Evolutionary conservation across 2,888 invertebrate genomes (phyloP).

Genomic region (Cartodere bifasciata): DNA sequence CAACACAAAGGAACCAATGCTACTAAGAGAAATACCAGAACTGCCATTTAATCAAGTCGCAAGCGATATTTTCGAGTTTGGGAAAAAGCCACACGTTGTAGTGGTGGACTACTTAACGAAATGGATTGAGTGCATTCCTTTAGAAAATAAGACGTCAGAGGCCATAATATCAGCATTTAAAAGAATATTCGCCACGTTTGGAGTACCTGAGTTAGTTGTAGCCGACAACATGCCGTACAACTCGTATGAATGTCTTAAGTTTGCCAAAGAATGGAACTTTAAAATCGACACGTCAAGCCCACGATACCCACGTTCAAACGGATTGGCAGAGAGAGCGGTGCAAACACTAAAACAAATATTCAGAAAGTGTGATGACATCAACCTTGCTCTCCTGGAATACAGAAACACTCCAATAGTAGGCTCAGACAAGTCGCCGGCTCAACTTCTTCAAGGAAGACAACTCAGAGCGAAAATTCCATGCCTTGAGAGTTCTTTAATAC

Average conservation of each 20-base stretch:
- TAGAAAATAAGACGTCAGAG: conserved; percentile 9
- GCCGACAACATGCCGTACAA: conserved; percentile 15
- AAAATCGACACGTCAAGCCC: conserved; percentile 14
- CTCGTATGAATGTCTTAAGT: conserved; percentile 12
- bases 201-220: conserved; percentile 11
- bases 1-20: conserved; percentile 11
- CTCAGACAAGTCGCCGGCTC: conserved; percentile 12
- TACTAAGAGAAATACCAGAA: conserved; percentile 10
- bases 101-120: conserved; percentile 19
- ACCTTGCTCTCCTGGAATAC: conserved; percentile 13
- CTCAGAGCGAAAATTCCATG: too few species aligned
- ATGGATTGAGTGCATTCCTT: conserved; percentile 17
- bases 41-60: conserved; percentile 15
- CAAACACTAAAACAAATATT: conserved; percentile 8
- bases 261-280: conserved; percentile 15
- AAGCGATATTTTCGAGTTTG: conserved; percentile 12
- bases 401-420: conserved; percentile 13
- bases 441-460: conserved; percentile 13
- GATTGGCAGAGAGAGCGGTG: conserved; percentile 13
- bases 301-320: conserved; percentile 14
- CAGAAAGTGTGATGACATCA: conserved; percentile 11
- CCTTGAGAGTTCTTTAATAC: too few species aligned
- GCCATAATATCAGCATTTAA: conserved; percentile 10
- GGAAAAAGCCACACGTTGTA: conserved; percentile 14
- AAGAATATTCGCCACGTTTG: conserved; percentile 12